Base-by-base conservation (phyloP, 2,797 vertebrate genomes). In the Chanos chanos region DNA sequence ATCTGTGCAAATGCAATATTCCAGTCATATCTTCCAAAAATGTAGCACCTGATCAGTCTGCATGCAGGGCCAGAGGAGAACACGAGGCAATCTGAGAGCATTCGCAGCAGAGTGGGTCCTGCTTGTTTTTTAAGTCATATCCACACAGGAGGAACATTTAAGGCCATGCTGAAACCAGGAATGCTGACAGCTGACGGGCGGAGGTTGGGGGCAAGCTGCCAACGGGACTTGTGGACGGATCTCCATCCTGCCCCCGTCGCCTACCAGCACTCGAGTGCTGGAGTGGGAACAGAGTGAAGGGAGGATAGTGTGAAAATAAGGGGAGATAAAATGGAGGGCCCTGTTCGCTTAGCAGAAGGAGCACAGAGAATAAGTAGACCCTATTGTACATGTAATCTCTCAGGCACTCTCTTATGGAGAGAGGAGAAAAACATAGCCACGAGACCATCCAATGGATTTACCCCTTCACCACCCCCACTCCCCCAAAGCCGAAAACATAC, bases 91-190 rank as follows among this genome's bases (percentile, higher is more conserved):
- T 51, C 31, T 58, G 62, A 55, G 69, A 61, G 61, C 33, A 9
- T 8, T 22, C 4, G 24, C 24, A 5, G 52, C 31, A 4, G 33
- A 51, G 45, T 57, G 34, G 21, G 48, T 33, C 37, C 40, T 40
- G 40, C 3, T 19, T 37, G 37, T 24, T 15, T 59, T 58, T n/a
- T 51, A 40, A 59, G 48, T 53, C 24, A 19, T 37, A 21, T 21
- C 61, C 24, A 28, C 43, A 36, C 28, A 49, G 39, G 34, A 71
- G 43, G 41, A 54, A 66, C 58, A 60, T 64, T 70, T 71, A 73
- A 70, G 65, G 72, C 61, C 68, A 66, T 52, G 52, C 58, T 69
- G 65, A 69, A 63, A 74, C 56, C 53, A 33, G 60, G 61, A 79
- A 79, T 66, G 67, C 47, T 43, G 65, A 70, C 66, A 70, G 73